Evolutionary conservation across 2,113 vertebrate genomes (phyloP).

Genomic region (Ageneiosus marmoratus): DNA sequence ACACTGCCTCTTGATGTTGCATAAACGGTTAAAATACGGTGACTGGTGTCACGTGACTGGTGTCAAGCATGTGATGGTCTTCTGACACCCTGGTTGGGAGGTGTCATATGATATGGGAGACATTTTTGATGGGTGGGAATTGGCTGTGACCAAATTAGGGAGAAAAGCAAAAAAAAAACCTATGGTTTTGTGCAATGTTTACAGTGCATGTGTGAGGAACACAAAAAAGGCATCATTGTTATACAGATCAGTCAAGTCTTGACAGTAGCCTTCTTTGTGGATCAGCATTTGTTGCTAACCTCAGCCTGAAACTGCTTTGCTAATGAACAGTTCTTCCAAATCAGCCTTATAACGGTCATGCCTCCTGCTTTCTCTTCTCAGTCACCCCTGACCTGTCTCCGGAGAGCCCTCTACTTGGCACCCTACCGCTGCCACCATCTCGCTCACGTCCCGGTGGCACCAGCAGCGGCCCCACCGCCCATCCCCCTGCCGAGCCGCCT

Average conservation of each 20-base stretch:
- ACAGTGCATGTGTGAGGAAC: background rate
- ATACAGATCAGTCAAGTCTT: background rate
- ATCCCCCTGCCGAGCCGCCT: slow-evolving; percentile 53
- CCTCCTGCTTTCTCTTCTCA: slow-evolving; percentile 47
- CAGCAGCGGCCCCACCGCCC: slow-evolving; percentile 2
- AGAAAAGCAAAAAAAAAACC: background rate
- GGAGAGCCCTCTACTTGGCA: slow-evolving; percentile 64
- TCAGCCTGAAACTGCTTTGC: background rate
- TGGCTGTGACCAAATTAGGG: no score
- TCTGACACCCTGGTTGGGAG: no score
- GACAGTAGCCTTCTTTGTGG: background rate
- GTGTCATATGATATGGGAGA: no score
- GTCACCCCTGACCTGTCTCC: slow-evolving; percentile 72
- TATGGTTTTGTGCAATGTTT: background rate
- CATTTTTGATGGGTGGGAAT: no score
- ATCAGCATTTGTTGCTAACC: background rate
- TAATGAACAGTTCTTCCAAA: background rate
- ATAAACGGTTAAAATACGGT: no score
- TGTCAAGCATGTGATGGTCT: no score
- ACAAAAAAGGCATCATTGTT: background rate
- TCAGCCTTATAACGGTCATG: background rate
- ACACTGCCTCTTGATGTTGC: no score
- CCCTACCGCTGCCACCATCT: slow-evolving; percentile 51
- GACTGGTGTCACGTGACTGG: no score
- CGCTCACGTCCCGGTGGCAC: slow-evolving; percentile 36